Conservation (phyloP, 2,113 vertebrate genomes). For the Ictalurus furcatus region DNA sequence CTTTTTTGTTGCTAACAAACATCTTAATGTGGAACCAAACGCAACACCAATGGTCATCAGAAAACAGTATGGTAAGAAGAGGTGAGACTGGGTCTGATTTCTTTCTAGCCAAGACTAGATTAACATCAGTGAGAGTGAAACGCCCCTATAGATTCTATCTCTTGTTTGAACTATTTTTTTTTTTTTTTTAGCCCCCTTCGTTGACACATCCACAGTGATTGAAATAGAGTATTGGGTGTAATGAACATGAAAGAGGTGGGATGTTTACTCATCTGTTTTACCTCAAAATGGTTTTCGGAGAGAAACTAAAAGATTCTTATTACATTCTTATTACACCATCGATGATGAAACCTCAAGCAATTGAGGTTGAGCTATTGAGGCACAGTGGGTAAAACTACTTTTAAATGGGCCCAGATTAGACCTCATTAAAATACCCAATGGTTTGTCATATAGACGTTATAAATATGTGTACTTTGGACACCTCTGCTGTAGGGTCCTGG, state of each 20-base stretch:
- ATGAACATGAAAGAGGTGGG: background rate
- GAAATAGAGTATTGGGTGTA: background rate
- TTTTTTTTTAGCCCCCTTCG: background rate
- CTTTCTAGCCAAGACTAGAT: background rate
- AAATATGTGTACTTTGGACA: background rate
- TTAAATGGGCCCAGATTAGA: no score
- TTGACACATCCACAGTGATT: background rate
- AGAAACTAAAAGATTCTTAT: background rate
- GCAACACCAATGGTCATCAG: background rate
- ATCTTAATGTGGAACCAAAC: no score
- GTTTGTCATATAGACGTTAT: no score
- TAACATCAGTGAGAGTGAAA: background rate
- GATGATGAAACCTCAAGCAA: background rate
- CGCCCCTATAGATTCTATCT: background rate
- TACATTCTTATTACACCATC: background rate
- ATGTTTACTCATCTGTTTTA: no score
- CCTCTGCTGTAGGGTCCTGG: background rate
- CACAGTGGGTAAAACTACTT: no score
- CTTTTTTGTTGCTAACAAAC: no score
- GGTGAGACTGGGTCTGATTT: background rate
- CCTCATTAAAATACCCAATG: no score
- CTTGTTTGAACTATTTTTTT: background rate
- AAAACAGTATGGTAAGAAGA: background rate
- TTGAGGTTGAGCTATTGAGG: background rate
- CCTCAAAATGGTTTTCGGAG: background rate